Percentiles rank a stretch among this genome's conserved stretches.
phyloP scores from a whole-genome alignment of 23 tunicate species.

The Styela plicata region DNA sequence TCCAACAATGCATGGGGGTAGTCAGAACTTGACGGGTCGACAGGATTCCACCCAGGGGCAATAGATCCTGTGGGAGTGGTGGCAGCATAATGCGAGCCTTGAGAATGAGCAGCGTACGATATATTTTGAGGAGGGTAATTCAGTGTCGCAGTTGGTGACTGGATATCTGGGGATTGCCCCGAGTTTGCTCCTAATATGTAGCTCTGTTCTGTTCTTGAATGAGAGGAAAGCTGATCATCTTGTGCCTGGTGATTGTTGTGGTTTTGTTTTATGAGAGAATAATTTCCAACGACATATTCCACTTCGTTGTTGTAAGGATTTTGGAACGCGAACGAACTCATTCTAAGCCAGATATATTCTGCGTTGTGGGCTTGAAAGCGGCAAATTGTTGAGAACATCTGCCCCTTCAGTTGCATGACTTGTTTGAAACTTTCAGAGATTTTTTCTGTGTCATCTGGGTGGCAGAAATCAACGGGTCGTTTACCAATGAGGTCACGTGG shows the following conservation, averaged over 20 bases:
- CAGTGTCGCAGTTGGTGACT: slow-evolving; percentile 14
- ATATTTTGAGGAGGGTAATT: slow-evolving; percentile 7
- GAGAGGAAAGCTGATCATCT: not conserved
- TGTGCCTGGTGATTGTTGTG: not conserved
- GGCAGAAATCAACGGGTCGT: slow-evolving; percentile 71
- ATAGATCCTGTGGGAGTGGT: not conserved
- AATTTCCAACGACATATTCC: slow-evolving; percentile 66
- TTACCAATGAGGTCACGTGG: slow-evolving; percentile 74
- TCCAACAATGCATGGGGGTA: slow-evolving; percentile 19
- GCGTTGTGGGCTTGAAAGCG: slow-evolving; percentile 60
- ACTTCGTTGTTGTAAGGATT: slow-evolving; percentile 90
- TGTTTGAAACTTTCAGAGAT: slow-evolving; percentile 75
- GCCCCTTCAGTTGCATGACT: slow-evolving; percentile 76
- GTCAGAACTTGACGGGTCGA: not conserved
- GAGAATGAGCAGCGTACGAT: not conserved
- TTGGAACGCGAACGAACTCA: slow-evolving; percentile 72
- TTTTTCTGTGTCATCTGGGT: slow-evolving; percentile 81
- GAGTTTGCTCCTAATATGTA: not conserved
- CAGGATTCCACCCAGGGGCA: slow-evolving; percentile 2
- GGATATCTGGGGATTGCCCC: slow-evolving; percentile 4
- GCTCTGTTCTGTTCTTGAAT: not conserved
- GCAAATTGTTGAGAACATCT: slow-evolving; percentile 61
- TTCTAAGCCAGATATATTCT: slow-evolving; percentile 70
- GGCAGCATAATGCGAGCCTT: not conserved
- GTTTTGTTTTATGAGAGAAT: slow-evolving; percentile 62